phyloP scores from a whole-genome alignment of 2,113 vertebrate species.

The Melanostigma gelatinosum region DNA sequence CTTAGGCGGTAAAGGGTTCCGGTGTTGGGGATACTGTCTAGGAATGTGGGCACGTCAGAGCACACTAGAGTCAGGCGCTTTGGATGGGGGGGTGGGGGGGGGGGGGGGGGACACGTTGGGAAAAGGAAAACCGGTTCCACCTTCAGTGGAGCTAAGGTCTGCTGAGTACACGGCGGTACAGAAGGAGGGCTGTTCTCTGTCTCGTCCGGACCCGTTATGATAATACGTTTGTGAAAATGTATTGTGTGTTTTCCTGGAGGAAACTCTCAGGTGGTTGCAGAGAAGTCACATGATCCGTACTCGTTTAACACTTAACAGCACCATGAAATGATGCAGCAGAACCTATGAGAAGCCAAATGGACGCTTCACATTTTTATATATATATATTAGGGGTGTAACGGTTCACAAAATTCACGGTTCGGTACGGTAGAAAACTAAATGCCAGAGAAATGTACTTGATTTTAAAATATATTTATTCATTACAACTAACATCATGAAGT shows the following conservation, averaged over 20 bases:
- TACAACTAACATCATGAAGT: too few relatives aligned
- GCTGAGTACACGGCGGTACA: constrained; percentile 47
- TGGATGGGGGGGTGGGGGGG: constrained; percentile 41
- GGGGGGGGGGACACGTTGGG: constrained; percentile 48
- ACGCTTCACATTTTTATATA: neutral
- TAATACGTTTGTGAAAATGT: neutral
- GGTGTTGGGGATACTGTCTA: constrained; percentile 75
- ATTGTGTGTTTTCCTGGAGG: neutral
- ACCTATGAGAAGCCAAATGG: neutral
- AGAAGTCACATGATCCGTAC: neutral
- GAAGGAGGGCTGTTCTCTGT: constrained; percentile 7
- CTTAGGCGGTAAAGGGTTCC: constrained; percentile 65
- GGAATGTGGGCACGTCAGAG: constrained; percentile 68
- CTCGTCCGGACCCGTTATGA: neutral
- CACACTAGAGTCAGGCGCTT: constrained; percentile 48
- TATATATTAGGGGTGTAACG: too few relatives aligned
- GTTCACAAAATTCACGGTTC: too few relatives aligned
- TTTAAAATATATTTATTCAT: too few relatives aligned
- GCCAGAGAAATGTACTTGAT: too few relatives aligned
- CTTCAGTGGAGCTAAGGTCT: constrained; percentile 64
- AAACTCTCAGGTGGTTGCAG: neutral
- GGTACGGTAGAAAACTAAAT: too few relatives aligned
- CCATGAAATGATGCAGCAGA: neutral
- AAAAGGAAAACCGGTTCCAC: constrained; percentile 68
- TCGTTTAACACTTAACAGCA: neutral